Conservation (phyloP, 37 sponge, comb jelly and placozoan genomes). For the Halichondria panicea region DNA sequence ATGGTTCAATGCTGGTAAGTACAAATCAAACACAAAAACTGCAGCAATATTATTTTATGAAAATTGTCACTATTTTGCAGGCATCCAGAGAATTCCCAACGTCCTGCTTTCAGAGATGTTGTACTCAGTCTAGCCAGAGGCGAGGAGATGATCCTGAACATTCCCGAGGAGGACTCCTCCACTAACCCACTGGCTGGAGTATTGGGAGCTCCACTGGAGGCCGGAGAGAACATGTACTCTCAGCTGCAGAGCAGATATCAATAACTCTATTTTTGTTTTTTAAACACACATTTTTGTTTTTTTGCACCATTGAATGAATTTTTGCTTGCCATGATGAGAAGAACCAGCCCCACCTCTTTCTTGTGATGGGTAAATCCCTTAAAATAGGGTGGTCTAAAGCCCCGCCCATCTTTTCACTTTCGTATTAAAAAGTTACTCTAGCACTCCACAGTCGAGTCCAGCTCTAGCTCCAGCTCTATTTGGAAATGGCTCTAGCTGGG, state of each 20-base stretch:
- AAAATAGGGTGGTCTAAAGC: too few species aligned
- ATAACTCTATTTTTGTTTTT: background rate
- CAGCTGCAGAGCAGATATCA: conserved; percentile 8
- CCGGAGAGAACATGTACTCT: conserved; percentile 11
- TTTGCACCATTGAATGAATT: too few species aligned
- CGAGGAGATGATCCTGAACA: conserved; percentile 14
- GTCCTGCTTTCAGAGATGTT: conserved; percentile 17
- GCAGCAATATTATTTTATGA: background rate
- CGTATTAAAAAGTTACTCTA: too few species aligned
- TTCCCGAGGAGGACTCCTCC: background rate
- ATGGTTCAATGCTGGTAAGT: too few species aligned
- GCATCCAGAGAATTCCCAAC: conserved; percentile 10
- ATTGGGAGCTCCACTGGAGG: conserved; percentile 17
- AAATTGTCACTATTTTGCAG: conserved; percentile 6
- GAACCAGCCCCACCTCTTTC: too few species aligned
- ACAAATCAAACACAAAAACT: background rate
- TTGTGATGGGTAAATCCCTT: too few species aligned
- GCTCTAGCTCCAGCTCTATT: too few species aligned
- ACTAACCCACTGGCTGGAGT: background rate
- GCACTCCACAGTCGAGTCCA: too few species aligned
- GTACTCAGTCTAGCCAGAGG: background rate
- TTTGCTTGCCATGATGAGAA: too few species aligned
- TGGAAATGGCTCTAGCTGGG: too few species aligned
- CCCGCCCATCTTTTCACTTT: too few species aligned
- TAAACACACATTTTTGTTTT: too few species aligned